Evolutionary conservation across 2,888 invertebrate genomes (phyloP).

Genomic region (Eueremaeus valkanovi): DNA sequence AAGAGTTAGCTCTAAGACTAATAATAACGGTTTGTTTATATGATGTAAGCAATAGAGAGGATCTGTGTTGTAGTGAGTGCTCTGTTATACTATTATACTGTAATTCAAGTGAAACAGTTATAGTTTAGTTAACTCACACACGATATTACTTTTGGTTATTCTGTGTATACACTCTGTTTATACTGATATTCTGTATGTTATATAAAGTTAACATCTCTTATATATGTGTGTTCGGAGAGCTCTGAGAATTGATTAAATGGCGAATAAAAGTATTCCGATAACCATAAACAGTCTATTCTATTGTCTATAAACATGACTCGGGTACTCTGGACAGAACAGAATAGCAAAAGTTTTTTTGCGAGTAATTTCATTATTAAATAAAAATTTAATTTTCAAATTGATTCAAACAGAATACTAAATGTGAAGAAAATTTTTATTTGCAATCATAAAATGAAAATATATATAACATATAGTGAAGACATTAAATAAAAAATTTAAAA

Average conservation of each 20-base stretch:
- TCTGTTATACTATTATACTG: no score
- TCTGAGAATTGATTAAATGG: conserved; percentile 6
- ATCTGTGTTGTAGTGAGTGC: no score
- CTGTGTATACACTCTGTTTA: no score
- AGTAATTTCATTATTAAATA: not conserved
- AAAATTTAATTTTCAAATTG: conserved; percentile 5
- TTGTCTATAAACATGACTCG: not conserved
- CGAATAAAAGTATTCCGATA: not conserved
- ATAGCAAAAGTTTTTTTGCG: not conserved
- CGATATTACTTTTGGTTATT: no score
- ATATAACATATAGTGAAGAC: not conserved
- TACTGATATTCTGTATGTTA: not conserved
- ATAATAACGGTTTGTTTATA: not conserved
- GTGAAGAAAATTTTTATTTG: not conserved
- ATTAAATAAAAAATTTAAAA: not conserved
- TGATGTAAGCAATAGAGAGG: not conserved
- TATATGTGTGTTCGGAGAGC: not conserved
- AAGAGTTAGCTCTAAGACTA: not conserved
- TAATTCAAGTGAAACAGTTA: no score
- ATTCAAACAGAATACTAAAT: not conserved
- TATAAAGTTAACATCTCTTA: not conserved
- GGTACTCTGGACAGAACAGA: not conserved
- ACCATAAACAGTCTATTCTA: not conserved
- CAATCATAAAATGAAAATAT: no score
- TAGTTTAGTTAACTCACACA: no score